phyloP scores from a whole-genome alignment of 1,140 invertebrate genomes.

The Ladona fulva region DNA sequence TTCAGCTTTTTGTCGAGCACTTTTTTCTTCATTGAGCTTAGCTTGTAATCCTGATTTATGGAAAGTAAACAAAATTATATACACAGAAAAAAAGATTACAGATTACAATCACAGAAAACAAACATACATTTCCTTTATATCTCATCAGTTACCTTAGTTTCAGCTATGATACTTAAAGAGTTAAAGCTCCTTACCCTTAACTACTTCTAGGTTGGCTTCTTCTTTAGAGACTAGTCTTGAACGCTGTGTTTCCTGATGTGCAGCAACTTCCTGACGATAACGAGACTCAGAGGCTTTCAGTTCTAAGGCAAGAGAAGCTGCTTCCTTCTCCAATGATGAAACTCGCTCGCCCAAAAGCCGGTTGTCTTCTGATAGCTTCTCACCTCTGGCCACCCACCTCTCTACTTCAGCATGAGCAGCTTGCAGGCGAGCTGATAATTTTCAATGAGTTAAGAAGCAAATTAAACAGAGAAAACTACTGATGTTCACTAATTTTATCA shows the following conservation, averaged over 20 bases:
- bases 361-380: conserved; percentile 63
- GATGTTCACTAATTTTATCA: too few relatives aligned
- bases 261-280: conserved; percentile 80
- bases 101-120: too few relatives aligned
- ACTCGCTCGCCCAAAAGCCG: conserved; percentile 67
- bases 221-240: conserved; percentile 75
- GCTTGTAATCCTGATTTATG: conserved; percentile 64
- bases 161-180: too few relatives aligned
- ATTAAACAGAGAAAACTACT: too few relatives aligned
- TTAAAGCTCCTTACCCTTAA: conserved; percentile 56
- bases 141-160: too few relatives aligned
- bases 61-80: conserved; percentile 14
- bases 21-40: conserved; percentile 85
- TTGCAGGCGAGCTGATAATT: conserved; percentile 34
- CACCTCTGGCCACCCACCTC: conserved; percentile 56
- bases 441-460: too few relatives aligned
- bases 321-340: conserved; percentile 78
- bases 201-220: conserved; percentile 80
- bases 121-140: conserved; percentile 17
- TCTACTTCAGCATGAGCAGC: conserved; percentile 67
- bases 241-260: conserved; percentile 82
- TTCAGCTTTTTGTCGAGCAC: conserved; percentile 70
- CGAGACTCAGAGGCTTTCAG: conserved; percentile 75
- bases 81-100: too few relatives aligned
- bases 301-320: conserved; percentile 76